phyloP scores from a whole-genome alignment of 2,113 vertebrate species.

The Serilophus lunatus region DNA sequence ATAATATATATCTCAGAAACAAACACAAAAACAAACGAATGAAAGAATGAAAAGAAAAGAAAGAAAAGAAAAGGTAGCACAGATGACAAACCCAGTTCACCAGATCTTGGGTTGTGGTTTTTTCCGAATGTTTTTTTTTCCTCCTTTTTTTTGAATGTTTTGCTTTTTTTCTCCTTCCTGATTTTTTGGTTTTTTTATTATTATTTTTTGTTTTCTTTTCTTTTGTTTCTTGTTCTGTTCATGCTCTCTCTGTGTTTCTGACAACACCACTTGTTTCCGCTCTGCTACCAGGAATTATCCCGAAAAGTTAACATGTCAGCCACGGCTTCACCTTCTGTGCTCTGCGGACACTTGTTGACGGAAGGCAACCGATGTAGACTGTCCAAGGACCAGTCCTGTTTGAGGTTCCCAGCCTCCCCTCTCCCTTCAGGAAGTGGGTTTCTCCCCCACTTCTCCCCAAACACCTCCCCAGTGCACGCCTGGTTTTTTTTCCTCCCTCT shows the following conservation, averaged over 20 bases:
- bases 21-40: constrained; percentile 65
- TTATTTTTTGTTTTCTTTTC: constrained; percentile 45
- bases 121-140: not conserved
- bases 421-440: constrained; percentile 65
- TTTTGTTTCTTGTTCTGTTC: constrained; percentile 76
- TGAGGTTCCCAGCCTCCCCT: constrained; percentile 70
- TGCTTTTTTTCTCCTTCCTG: constrained; percentile 52
- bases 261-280: constrained; percentile 89
- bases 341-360: constrained; percentile 83
- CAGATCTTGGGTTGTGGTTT: constrained; percentile 68
- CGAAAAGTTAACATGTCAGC: constrained; percentile 93
- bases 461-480: constrained; percentile 44
- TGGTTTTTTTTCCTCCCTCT: not conserved
- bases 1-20: constrained; percentile 72
- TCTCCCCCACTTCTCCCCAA: constrained; percentile 58
- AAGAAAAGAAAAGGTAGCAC: constrained; percentile 73
- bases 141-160: constrained; percentile 34
- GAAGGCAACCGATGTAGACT: constrained; percentile 81
- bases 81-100: constrained; percentile 74
- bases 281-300: constrained; percentile 96
- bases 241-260: constrained; percentile 74
- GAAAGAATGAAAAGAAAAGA: constrained; percentile 59
- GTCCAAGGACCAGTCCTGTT: constrained; percentile 73
- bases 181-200: constrained; percentile 36
- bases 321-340: constrained; percentile 76